phyloP scores from a whole-genome alignment of 92 coral and sea anemone species.

The Palythoa grandis region DNA sequence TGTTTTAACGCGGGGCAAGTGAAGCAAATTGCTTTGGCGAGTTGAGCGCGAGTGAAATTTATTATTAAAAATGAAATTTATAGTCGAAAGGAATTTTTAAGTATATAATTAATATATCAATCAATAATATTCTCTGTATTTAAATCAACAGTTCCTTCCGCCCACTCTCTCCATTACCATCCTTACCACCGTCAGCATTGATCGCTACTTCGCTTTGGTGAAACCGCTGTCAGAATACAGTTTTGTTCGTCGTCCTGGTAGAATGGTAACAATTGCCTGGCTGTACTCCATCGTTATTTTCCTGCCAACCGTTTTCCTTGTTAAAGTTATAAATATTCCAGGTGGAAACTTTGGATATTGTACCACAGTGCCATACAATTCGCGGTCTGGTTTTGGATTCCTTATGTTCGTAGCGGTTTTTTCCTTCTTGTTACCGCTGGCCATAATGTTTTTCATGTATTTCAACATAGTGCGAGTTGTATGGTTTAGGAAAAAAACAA shows the following conservation, averaged over 20 bases:
- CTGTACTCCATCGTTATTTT: slow-evolving; percentile 55
- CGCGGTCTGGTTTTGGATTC: slow-evolving; percentile 41
- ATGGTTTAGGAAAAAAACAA: slow-evolving; percentile 54
- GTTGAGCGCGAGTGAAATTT: too few relatives aligned
- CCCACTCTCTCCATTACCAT: slow-evolving; percentile 41
- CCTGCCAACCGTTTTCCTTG: slow-evolving; percentile 60
- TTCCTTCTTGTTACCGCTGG: slow-evolving; percentile 58
- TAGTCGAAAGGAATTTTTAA: not conserved
- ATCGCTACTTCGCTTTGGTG: slow-evolving; percentile 70
- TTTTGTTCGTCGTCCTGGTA: slow-evolving; percentile 52
- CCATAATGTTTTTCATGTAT: slow-evolving; percentile 59
- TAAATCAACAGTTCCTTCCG: slow-evolving; percentile 26
- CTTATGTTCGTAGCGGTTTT: slow-evolving; percentile 52
- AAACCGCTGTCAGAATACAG: slow-evolving; percentile 51
- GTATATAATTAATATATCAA: not conserved
- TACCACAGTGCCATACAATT: slow-evolving; percentile 61
- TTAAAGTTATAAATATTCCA: slow-evolving; percentile 37
- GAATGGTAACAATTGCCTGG: slow-evolving; percentile 73
- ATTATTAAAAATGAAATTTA: too few relatives aligned
- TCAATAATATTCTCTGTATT: not conserved
- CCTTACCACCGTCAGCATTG: slow-evolving; percentile 50
- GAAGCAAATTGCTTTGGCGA: too few relatives aligned
- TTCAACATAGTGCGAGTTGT: slow-evolving; percentile 57
- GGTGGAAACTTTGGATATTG: slow-evolving; percentile 64
- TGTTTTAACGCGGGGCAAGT: too few relatives aligned